phyloP scores from a whole-genome alignment of 2,888 invertebrate species.

The Euzophera pinguis region DNA sequence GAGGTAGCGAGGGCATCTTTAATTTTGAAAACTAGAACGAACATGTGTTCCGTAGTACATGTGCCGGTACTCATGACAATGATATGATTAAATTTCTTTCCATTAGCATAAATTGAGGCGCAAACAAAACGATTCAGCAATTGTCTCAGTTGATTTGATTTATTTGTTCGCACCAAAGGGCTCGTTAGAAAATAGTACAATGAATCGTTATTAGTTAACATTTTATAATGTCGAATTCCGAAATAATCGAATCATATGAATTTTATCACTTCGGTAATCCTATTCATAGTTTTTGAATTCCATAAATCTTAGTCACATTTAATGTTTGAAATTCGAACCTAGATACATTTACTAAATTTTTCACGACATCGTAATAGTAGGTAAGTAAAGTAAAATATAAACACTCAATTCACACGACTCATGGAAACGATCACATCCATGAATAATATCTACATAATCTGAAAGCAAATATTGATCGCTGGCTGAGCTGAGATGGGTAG shows the following conservation, averaged over 20 bases:
- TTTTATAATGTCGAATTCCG: no score
- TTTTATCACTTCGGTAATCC: no score
- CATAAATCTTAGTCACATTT: no score
- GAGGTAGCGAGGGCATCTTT: constrained; percentile 31
- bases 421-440: constrained; percentile 2
- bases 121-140: neutral
- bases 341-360: no score
- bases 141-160: no score
- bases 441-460: constrained; percentile 4
- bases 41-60: constrained; percentile 9
- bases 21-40: constrained; percentile 40
- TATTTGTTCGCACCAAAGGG: no score
- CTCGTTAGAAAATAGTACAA: no score
- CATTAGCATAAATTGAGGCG: neutral
- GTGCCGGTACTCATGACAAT: no score
- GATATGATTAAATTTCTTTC: constrained; percentile 16
- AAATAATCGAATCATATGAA: no score
- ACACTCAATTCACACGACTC: neutral
- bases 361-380: neutral
- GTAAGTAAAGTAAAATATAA: neutral
- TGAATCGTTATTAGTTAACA: no score
- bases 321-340: no score
- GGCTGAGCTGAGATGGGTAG: constrained; percentile 12
- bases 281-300: no score
- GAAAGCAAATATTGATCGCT: constrained; percentile 19